Evolutionary conservation across 2,888 invertebrate species (phyloP), one percentile per base, ranked within the genome.

Genomic region (Andricus quercusramuli): DNA sequence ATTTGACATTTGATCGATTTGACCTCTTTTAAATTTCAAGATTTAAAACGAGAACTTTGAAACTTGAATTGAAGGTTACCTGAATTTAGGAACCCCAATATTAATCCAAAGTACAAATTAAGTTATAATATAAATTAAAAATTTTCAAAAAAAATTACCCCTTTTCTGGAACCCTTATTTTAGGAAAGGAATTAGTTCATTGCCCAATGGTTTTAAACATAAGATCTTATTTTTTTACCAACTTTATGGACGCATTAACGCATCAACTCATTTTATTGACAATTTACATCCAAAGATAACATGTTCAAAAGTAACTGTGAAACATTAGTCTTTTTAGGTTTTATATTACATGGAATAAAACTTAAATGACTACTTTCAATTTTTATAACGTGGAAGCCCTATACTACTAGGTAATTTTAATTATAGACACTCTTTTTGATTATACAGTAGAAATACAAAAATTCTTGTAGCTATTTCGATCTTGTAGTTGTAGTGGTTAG

Each of bases 361-460:
- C 91, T 91, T 87, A 91, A 90, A 90, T 88, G 86, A 89, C 90
- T 91, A 92, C 88, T 91, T 90, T 87, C 89, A 83, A 91, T 89
- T 91, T 92, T 92, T 89, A 91, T 92, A 91, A 92, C 17, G 17
- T 92, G 91, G 92, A 92, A 92, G 92, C 92, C 92, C 92, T 92
- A 92, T 91, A 89, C 92, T 92, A 92, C 92, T 92, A 91, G 90
- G 87, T 90, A 90, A 91, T 92, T 91, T 91, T 90, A 91, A 64
- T 29, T 29, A 64, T 64, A 0, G 62, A 64, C 13, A 29, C 84
- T 87, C 81, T 84, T 82, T 68, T 83, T 78, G 81, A 67, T 65
- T 83, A 85, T 81, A 80, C 77, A 74, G 5, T 5, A 17, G 29
- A 64, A 29, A 59, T n/a, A n/a, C 25, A 0, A 62, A 64, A 64